A percentile compares a stretch with the other conserved stretches of the same genome.
phyloP scores from a whole-genome alignment of 2,113 vertebrate genomes.

The Ceyx margarethae region DNA sequence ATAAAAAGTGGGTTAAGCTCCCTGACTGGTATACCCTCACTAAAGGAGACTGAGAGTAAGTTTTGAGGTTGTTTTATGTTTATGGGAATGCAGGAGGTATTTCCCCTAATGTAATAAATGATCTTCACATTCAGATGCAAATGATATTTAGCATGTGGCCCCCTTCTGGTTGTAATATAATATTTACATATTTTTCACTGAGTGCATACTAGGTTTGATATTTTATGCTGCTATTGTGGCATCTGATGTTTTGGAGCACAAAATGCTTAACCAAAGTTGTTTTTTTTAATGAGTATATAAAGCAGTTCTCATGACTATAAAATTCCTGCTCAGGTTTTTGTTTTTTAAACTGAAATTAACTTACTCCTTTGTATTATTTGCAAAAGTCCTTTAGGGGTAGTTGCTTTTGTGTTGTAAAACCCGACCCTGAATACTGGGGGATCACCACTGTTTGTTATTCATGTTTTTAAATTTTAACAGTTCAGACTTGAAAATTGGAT shows the following conservation, averaged over 20 bases:
- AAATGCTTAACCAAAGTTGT: not conserved
- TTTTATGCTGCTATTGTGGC: not conserved
- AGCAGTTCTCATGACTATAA: not conserved
- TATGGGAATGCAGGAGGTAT: not conserved
- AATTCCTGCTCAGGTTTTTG: not conserved
- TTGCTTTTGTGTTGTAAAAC: not conserved
- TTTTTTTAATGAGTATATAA: not conserved
- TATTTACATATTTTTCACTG: not conserved
- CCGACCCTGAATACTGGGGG: not conserved
- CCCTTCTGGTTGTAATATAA: not conserved
- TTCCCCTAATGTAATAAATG: not conserved
- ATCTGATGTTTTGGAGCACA: not conserved
- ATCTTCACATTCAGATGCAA: not conserved
- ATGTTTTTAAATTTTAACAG: not conserved
- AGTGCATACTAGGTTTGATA: not conserved
- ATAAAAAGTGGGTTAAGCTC: slow-evolving; percentile 65
- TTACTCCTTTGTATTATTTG: not conserved
- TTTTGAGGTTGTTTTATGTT: not conserved
- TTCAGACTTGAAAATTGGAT: not conserved
- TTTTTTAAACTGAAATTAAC: not conserved
- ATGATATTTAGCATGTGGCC: not conserved
- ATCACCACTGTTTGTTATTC: not conserved
- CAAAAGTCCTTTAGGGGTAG: not conserved
- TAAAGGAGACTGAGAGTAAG: slow-evolving; percentile 76
- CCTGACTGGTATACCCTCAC: slow-evolving; percentile 46